Conservation (phyloP, 2,113 vertebrate genomes). For the Brachirus orientalis region DNA sequence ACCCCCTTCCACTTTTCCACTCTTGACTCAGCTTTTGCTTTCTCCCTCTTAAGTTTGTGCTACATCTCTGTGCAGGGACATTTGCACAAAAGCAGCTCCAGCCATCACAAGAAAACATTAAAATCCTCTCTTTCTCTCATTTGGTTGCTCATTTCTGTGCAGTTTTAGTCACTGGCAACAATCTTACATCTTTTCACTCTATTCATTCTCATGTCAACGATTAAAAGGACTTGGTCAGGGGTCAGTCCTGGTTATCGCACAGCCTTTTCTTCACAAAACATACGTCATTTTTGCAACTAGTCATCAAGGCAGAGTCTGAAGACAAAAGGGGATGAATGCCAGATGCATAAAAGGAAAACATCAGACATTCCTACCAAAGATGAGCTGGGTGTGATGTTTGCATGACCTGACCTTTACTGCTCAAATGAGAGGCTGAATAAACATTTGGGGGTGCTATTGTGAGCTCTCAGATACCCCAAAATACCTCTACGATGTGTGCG, state of each 20-base stretch:
- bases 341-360: conserved; percentile 12
- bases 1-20: conserved; percentile 39
- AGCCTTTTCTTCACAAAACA: conserved; percentile 13
- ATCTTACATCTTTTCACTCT: conserved; percentile 15
- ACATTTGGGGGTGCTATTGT: conserved; percentile 65
- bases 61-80: conserved; percentile 50
- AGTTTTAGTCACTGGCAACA: conserved; percentile 27
- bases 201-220: conserved; percentile 18
- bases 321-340: conserved; percentile 19
- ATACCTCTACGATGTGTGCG: conserved; percentile 40
- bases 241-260: conserved; percentile 32
- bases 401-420: conserved; percentile 57
- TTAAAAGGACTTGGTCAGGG: conserved; percentile 27
- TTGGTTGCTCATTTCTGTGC: conserved; percentile 17
- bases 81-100: conserved; percentile 52
- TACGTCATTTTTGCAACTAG: conserved; percentile 13
- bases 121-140: conserved; percentile 7
- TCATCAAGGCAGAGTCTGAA: conserved; percentile 3
- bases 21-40: conserved; percentile 50
- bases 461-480: conserved; percentile 50
- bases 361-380: conserved; percentile 47
- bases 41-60: conserved; percentile 42
- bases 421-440: conserved; percentile 60
- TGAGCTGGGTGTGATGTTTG: conserved; percentile 59
- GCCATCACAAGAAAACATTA: conserved; percentile 39